Percentiles rank a stretch among this genome's conserved stretches.
Conservation (phyloP, 1,140 invertebrate species). For the Drosophila pachea region DNA sequence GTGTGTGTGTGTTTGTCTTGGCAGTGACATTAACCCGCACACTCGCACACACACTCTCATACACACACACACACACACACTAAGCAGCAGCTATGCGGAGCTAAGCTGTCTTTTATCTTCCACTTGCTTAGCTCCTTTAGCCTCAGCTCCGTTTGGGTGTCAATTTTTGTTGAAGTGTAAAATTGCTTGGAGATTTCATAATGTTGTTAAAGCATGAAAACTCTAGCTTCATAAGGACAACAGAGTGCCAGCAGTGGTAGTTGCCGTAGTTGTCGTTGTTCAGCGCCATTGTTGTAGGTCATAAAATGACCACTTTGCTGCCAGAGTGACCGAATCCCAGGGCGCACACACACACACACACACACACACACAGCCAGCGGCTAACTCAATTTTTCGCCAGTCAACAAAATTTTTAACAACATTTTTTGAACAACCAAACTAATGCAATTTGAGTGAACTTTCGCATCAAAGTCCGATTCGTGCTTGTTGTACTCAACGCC, state of each 20-base stretch:
- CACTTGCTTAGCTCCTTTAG: conserved; percentile 63
- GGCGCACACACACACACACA: conserved; percentile 12
- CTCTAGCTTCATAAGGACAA: conserved; percentile 51
- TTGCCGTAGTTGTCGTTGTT: too few relatives aligned
- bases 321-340: conserved; percentile 40
- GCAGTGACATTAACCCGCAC: conserved; percentile 42
- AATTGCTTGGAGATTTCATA: conserved; percentile 76
- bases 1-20: conserved; percentile 58
- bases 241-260: conserved; percentile 3
- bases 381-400: conserved; percentile 50
- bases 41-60: conserved; percentile 1
- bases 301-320: conserved; percentile 59
- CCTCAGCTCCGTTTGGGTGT: conserved; percentile 37
- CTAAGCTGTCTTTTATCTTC: conserved; percentile 69
- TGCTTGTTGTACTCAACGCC: background rate
- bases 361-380: conserved; percentile 1
- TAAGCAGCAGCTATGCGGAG: conserved; percentile 23
- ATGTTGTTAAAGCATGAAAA: conserved; percentile 59
- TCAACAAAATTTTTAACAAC: conserved; percentile 26
- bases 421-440: conserved; percentile 49
- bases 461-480: conserved; percentile 1
- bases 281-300: conserved; percentile 43
- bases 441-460: conserved; percentile 60
- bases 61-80: conserved; percentile 3
- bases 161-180: conserved; percentile 77